Base-by-base conservation (phyloP, 2,113 vertebrate genomes). In the Paramisgurnus dabryanus region DNA sequence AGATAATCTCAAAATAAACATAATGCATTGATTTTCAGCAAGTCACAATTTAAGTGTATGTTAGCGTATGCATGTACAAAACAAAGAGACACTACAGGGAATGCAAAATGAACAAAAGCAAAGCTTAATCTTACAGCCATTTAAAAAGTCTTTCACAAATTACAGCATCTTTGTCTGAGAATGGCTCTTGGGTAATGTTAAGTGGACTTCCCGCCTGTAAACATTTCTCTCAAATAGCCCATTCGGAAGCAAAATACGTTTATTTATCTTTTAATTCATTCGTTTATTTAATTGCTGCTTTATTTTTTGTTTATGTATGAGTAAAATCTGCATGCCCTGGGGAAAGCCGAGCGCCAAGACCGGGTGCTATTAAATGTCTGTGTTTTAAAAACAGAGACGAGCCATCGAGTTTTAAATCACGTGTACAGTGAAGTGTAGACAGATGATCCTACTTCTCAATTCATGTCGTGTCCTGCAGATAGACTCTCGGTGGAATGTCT, bases 161-260 rank as follows among this genome's bases (percentile, higher is more conserved):
- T 58, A 58, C 7, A 17, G 17, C 55, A 58, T 7, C 17, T 58
- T 58, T 58, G 55, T 60, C 40, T 43, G 39, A 60, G 55, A 43
- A 40, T 22, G 40, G 40, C 55, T 60, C 55, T 73, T 7, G 55
- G 71, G 71, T 73, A 73, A 45, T 45, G n/a, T 75, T 63, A 64
- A 64, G 22, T 34, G 60, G 13, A 75, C 22, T 75, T 18, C 12
- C 58, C 13, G 15, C 47, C 43, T 75, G 22, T 64, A 64, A 34
- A 75, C 39, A 27, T 34, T 63, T 64, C 18, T 64, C 40, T 75
- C 47, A 64, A 75, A 75, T 64, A 75, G 72, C 18, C 45, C 22
- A 49, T 47, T 75, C 47, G 34, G 58, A 75, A 49, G 45, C 60
- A 27, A 63, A 57, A 13, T 58, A 39, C 45, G 39, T 64, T 5